These are phyloP conservation scores for Oreochromis mossambicus DNA, from an alignment of 2,797 vertebrate species.

Conservation along the genomic window DNA sequence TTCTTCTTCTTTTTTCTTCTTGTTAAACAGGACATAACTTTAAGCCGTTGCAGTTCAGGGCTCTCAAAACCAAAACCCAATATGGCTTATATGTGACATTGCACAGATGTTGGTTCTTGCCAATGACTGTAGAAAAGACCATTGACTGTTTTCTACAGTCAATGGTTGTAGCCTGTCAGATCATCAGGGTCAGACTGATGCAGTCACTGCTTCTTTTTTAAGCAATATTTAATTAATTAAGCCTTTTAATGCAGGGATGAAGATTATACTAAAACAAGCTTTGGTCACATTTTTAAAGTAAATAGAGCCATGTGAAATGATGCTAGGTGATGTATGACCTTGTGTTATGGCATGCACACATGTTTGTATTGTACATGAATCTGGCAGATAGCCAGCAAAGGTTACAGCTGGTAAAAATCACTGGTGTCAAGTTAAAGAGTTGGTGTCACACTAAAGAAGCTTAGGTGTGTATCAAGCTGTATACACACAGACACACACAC, in stretches of 20 bases:
- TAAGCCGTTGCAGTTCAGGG: not conserved
- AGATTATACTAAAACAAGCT: not conserved
- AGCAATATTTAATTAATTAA: not conserved
- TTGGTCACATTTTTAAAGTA: not conserved
- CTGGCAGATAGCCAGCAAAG: constrained; percentile 33
- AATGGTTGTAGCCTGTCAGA: not conserved
- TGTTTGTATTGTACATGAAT: constrained; percentile 8
- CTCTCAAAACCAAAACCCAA: not conserved
- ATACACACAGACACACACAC: not conserved
- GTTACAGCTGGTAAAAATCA: constrained; percentile 42
- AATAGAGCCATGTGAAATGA: not conserved
- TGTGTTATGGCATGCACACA: not conserved
- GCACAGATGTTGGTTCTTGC: not conserved
- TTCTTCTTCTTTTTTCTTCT: not conserved
- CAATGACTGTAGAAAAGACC: not conserved
- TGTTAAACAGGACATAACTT: not conserved
- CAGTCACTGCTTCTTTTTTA: not conserved
- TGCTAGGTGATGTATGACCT: not conserved
- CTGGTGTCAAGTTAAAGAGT: constrained; percentile 30
- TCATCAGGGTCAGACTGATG: not conserved
- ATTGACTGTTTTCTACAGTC: not conserved
- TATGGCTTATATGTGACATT: not conserved
- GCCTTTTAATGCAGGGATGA: not conserved
- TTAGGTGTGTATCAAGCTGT: not conserved
- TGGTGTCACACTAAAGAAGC: not conserved